Evolutionary conservation across 2,113 vertebrate genomes (phyloP).

Genomic region (Anarhynchus alexandrinus): DNA sequence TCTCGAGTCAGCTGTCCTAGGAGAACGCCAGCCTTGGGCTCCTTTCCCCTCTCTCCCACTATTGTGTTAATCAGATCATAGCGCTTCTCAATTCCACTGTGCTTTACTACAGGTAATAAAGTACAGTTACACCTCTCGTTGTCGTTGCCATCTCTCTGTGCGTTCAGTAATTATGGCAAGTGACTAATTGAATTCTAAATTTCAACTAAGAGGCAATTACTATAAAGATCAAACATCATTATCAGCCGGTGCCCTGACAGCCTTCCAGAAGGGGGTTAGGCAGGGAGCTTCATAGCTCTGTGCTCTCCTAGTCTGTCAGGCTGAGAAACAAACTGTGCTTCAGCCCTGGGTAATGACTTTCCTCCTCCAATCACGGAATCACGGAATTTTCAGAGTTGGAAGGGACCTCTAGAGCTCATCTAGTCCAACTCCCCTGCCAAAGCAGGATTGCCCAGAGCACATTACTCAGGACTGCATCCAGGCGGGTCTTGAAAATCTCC

Average conservation of each 20-base stretch:
- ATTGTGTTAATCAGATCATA: not conserved
- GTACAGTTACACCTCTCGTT: slow-evolving; percentile 21
- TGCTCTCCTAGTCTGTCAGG: not conserved
- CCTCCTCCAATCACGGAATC: too few species aligned
- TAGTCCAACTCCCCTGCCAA: too few species aligned
- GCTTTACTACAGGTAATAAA: not conserved
- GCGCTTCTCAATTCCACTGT: not conserved
- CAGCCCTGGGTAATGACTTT: not conserved
- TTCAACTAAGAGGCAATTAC: slow-evolving; percentile 31
- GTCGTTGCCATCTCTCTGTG: not conserved
- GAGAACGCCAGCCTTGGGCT: not conserved
- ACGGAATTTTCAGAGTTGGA: too few species aligned
- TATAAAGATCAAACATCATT: not conserved
- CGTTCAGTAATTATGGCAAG: not conserved
- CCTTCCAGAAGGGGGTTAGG: not conserved
- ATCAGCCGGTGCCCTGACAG: not conserved
- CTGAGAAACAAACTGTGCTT: not conserved
- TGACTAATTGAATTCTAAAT: slow-evolving; percentile 57
- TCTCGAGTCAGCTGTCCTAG: not conserved
- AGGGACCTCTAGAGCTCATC: too few species aligned
- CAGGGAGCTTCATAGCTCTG: not conserved
- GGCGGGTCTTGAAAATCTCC: too few species aligned
- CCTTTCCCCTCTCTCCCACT: not conserved
- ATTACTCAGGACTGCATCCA: too few species aligned
- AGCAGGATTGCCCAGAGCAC: too few species aligned